Base-by-base conservation (phyloP, 2,113 vertebrate genomes). In the Argyrosomus japonicus region DNA sequence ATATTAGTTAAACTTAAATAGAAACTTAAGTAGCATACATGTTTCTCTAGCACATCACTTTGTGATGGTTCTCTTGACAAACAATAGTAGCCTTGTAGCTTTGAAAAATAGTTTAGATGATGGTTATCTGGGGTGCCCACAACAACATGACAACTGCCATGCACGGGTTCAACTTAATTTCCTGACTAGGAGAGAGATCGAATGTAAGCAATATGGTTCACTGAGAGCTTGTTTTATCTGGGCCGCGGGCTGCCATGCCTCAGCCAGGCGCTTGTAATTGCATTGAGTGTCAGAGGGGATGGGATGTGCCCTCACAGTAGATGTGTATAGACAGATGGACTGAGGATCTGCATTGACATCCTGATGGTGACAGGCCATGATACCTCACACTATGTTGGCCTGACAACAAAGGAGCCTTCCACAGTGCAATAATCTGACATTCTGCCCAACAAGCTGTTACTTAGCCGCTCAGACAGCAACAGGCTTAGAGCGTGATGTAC, bases 291-390 rank as follows among this genome's bases (percentile, higher is more conserved):
- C 88, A 81, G 87, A 86, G 85, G 76, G 87, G 85, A 77, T 58
- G 84, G 85, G 75, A 81, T 79, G 73, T 65, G 86, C 81, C 88
- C 83, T 88, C 87, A 81, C 87, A 75, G 83, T 87, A 84, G 87
- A 90, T 64, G 86, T 82, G 82, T 79, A 81, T 75, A 82, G 88
- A 92, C 94, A 95, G 94, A 95, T 95, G 94, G 93, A 90, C 81
- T 18, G 77, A 76, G 86, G 88, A 93, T 93, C 91, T 85, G 90
- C 87, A 80, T 65, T 79, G 85, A 90, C 92, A 82, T 77, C 82
- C 83, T 85, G 86, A 72, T 68, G 75, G 81, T 81, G 91, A 88
- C 92, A 83, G 91, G 77, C 74, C 85, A 74, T 79, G 81, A 81
- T 67, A 84, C 91, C 90, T 91, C 92, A 88, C 92, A 77, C 91